Percentiles rank a stretch among this genome's conserved stretches.
Evolutionary conservation across 2,113 vertebrate species (phyloP).

Genomic region (Brachyistius frenatus): DNA sequence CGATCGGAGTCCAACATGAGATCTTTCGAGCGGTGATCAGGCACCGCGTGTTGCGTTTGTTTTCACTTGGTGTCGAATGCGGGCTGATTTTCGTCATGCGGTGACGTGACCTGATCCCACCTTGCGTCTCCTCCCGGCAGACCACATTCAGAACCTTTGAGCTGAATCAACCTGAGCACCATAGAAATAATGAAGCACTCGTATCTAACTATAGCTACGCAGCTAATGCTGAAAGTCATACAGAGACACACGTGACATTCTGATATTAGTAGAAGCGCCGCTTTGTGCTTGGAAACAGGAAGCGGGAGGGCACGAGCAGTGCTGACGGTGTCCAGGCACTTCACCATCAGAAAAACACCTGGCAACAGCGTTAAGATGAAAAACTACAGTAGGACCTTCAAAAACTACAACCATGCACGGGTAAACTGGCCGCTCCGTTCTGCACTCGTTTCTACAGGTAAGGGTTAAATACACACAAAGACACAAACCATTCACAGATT

Average conservation of each 20-base stretch:
- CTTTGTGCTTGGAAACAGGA: conserved; percentile 53
- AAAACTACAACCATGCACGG: conserved; percentile 78
- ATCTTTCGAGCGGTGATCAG: conserved; percentile 23
- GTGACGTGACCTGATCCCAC: conserved; percentile 66
- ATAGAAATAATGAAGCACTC: conserved; percentile 61
- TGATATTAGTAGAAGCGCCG: conserved; percentile 58
- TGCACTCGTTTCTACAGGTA: conserved; percentile 71
- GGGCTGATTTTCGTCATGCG: conserved; percentile 63
- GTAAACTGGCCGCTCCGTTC: conserved; percentile 64
- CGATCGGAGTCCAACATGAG: not conserved
- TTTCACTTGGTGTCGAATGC: conserved; percentile 11
- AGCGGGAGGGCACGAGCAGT: conserved; percentile 68
- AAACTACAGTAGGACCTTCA: conserved; percentile 71
- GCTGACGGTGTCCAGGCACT: conserved; percentile 77
- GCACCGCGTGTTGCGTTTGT: not conserved
- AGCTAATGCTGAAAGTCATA: conserved; percentile 52
- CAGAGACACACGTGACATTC: conserved; percentile 63
- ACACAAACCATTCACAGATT: conserved; percentile 79
- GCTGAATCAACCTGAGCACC: conserved; percentile 73
- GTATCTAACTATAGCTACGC: conserved; percentile 66
- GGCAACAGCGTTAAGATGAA: conserved; percentile 61
- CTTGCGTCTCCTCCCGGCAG: conserved; percentile 43
- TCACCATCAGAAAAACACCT: conserved; percentile 73
- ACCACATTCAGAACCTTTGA: conserved; percentile 46
- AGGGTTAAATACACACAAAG: conserved; percentile 73